phyloP scores from a whole-genome alignment of 2,797 vertebrate genomes.

The Zalophus californianus region DNA sequence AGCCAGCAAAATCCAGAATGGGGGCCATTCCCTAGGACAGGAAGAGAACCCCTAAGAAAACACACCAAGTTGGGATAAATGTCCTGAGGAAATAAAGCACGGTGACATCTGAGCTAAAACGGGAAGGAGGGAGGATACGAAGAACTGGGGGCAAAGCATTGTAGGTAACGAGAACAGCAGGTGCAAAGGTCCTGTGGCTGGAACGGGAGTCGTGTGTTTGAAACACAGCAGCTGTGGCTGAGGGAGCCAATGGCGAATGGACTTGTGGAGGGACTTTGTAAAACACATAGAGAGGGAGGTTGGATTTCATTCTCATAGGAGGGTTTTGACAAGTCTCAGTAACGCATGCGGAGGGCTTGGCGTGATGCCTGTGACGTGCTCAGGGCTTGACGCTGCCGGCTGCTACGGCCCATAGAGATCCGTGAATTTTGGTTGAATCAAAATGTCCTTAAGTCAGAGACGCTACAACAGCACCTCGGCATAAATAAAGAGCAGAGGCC shows the following conservation, averaged over 20 bases:
- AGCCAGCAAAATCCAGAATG: not conserved
- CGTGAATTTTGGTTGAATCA: not conserved
- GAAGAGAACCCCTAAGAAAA: not conserved
- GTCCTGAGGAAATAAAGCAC: not conserved
- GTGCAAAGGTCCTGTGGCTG: not conserved
- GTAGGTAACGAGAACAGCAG: not conserved
- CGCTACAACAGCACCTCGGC: not conserved
- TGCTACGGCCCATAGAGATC: rapidly evolving
- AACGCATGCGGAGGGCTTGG: not conserved
- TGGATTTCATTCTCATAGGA: not conserved
- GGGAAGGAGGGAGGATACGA: rapidly evolving
- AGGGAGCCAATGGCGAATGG: not conserved
- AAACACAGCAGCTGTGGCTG: not conserved
- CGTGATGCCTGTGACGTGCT: not conserved
- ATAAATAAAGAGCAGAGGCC: not conserved
- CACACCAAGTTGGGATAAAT: not conserved
- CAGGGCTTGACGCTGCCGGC: too few relatives aligned
- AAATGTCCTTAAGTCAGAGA: not conserved
- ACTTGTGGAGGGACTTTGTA: not conserved
- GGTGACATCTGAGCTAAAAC: not conserved
- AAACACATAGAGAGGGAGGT: not conserved
- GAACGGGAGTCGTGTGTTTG: not conserved
- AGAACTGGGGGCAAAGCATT: not conserved
- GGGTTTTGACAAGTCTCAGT: not conserved
- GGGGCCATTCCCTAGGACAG: not conserved